These are phyloP conservation scores for Ormyrus nitidulus DNA, from an alignment of 2,888 invertebrate species.

Conservation along the genomic window DNA sequence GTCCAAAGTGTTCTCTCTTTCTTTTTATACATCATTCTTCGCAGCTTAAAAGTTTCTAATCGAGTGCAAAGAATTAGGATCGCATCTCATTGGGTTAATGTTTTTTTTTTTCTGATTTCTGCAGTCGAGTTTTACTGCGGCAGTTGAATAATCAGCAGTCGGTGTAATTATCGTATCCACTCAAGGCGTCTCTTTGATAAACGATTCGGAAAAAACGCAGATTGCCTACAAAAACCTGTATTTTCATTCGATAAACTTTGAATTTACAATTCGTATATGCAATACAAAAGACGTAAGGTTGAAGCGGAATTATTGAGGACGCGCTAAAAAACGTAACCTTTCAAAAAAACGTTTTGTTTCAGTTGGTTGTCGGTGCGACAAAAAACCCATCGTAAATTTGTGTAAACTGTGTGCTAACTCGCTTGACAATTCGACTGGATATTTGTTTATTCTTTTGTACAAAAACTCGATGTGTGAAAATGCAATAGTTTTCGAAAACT, in stretches of 20 bases:
- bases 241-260: no score
- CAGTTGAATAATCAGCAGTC: slow-evolving; percentile 54
- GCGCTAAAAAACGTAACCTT: slow-evolving; percentile 6
- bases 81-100: slow-evolving; percentile 7
- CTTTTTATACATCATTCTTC: slow-evolving; percentile 23
- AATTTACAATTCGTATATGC: no score
- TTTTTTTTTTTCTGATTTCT: slow-evolving; percentile 27
- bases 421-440: slow-evolving; percentile 30
- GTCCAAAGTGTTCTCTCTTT: slow-evolving; percentile 22
- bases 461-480: slow-evolving; percentile 45
- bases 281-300: no score
- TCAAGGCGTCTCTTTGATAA: slow-evolving; percentile 14
- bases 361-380: neutral
- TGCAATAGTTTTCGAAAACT: slow-evolving; percentile 45
- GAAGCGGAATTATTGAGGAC: no score
- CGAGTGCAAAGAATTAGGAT: slow-evolving; percentile 25
- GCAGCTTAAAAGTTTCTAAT: slow-evolving; percentile 7
- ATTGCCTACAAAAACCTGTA: no score
- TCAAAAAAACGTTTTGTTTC: neutral
- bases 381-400: slow-evolving; percentile 7
- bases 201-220: slow-evolving; percentile 11
- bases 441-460: slow-evolving; percentile 18
- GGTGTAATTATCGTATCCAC: slow-evolving; percentile 22
- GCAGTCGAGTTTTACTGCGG: slow-evolving; percentile 49
- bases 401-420: slow-evolving; percentile 12